Percentiles rank a stretch among this genome's conserved stretches.
These are phyloP conservation scores for Hermodice carunculata DNA, from an alignment of 2,888 invertebrate species.

Conservation along the genomic window DNA sequence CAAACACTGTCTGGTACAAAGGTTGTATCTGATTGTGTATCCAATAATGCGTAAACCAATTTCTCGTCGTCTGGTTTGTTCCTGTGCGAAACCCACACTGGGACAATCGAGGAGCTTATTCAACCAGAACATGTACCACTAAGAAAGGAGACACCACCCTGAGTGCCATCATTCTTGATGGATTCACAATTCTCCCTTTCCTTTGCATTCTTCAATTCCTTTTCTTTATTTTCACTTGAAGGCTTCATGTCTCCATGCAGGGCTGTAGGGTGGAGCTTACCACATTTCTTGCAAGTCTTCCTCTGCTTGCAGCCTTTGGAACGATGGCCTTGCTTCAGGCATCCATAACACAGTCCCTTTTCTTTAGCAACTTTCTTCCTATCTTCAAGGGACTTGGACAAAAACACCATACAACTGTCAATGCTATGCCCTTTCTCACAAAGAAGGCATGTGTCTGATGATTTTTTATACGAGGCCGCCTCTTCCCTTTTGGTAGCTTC, in stretches of 20 bases:
- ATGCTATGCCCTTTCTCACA: background rate
- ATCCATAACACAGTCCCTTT: slow-evolving; percentile 42
- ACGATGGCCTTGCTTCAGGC: slow-evolving; percentile 38
- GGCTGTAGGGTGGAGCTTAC: too few relatives aligned
- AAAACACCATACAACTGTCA: background rate
- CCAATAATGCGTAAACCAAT: slow-evolving; percentile 42
- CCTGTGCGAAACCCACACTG: slow-evolving; percentile 34
- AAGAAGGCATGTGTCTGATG: background rate
- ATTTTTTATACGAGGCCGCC: too few relatives aligned
- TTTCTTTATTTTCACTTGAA: too few relatives aligned
- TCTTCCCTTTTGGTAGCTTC: too few relatives aligned
- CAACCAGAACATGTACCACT: too few relatives aligned
- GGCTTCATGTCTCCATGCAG: too few relatives aligned
- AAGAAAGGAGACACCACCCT: too few relatives aligned
- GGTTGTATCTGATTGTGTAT: slow-evolving; percentile 41
- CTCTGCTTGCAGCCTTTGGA: slow-evolving; percentile 33
- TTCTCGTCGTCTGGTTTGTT: slow-evolving; percentile 29
- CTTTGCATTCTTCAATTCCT: too few relatives aligned
- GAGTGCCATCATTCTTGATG: background rate
- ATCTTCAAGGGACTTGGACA: background rate
- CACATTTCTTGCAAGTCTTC: too few relatives aligned
- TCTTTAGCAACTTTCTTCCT: slow-evolving; percentile 9
- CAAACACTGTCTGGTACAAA: slow-evolving; percentile 24
- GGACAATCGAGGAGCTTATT: slow-evolving; percentile 37
- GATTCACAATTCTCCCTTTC: too few relatives aligned